These are phyloP conservation scores for Sebastiscus albofasciatus DNA, from an alignment of 2,797 vertebrate species.

Conservation along the genomic window DNA sequence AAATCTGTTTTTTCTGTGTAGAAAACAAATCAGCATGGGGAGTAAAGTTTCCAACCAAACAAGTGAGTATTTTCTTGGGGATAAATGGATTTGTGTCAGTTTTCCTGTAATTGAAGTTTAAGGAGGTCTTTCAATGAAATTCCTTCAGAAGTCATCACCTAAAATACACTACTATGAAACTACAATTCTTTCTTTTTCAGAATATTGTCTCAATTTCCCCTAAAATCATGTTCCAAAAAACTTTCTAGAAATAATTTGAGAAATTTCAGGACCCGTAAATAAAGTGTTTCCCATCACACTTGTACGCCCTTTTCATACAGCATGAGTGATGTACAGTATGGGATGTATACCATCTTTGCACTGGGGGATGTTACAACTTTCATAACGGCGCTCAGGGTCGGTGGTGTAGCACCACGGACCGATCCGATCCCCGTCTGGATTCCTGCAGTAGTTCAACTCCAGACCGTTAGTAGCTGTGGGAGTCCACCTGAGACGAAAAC, in stretches of 20 bases:
- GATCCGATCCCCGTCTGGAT: conserved; percentile 88
- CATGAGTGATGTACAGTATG: too few relatives aligned
- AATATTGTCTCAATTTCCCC: background rate
- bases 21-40: background rate
- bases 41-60: background rate
- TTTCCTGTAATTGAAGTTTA: background rate
- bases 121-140: background rate
- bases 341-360: conserved; percentile 90
- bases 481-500: conserved; percentile 82
- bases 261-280: background rate
- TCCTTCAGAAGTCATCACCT: background rate
- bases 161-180: background rate
- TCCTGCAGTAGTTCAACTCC: conserved; percentile 95
- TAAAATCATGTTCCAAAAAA: background rate
- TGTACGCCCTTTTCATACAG: background rate
- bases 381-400: conserved; percentile 86
- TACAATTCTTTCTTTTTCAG: background rate
- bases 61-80: background rate
- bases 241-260: background rate
- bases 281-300: background rate
- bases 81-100: background rate
- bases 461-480: conserved; percentile 87
- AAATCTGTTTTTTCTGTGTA: background rate
- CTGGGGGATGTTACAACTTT: conserved; percentile 91
- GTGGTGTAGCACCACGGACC: conserved; percentile 97